Conservation (phyloP, 2,888 invertebrate genomes). For the Drosophila mimetica region DNA sequence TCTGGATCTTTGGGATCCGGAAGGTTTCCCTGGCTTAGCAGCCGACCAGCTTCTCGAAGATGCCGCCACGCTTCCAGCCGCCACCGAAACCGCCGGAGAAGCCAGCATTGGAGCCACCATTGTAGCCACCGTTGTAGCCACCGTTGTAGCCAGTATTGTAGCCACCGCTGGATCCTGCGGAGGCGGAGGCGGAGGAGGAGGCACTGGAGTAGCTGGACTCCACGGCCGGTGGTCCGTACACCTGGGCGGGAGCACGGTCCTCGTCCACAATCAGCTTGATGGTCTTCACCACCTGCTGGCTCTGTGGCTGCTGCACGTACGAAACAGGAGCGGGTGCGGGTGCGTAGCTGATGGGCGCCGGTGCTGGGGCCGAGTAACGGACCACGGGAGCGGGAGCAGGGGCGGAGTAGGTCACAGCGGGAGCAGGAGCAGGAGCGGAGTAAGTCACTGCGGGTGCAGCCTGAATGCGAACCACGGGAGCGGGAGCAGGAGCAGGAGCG, state of each 20-base stretch:
- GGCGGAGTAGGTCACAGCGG: conserved; percentile 42
- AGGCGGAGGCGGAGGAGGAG: conserved; percentile 36
- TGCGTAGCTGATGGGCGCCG: conserved; percentile 25
- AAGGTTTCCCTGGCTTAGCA: conserved; percentile 52
- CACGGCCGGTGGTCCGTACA: conserved; percentile 67
- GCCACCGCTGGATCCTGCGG: conserved; percentile 30
- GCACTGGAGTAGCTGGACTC: conserved; percentile 32
- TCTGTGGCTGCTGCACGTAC: conserved; percentile 36
- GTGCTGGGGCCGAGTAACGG: conserved; percentile 46
- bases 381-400: conserved; percentile 46
- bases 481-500: conserved; percentile 33
- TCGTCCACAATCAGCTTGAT: conserved; percentile 73
- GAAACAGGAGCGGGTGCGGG: conserved; percentile 23
- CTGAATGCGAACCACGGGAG: conserved; percentile 36
- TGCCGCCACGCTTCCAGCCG: conserved; percentile 76
- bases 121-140: conserved; percentile 33
- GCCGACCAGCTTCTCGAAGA: conserved; percentile 76
- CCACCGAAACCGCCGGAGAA: conserved; percentile 46
- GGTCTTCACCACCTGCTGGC: conserved; percentile 74
- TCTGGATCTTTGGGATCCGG: too few relatives aligned
- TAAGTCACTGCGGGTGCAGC: conserved; percentile 42
- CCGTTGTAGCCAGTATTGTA: conserved; percentile 44
- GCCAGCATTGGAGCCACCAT: conserved; percentile 15
- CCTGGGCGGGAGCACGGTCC: conserved; percentile 54
- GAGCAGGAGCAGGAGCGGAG: conserved; percentile 24